phyloP scores from a whole-genome alignment of 2,888 invertebrate species.

The Acrobasis suavella region DNA sequence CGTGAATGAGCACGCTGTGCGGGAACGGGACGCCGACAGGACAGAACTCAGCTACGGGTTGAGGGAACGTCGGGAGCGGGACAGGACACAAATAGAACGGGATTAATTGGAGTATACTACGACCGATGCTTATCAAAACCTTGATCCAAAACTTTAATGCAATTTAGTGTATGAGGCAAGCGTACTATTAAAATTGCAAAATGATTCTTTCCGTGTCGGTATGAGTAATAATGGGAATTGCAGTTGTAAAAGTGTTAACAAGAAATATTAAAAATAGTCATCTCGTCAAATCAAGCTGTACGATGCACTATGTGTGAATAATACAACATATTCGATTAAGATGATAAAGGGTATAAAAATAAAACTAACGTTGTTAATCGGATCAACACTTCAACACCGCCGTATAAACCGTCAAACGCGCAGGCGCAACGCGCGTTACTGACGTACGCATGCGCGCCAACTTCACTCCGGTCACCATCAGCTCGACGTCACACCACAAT shows the following conservation, averaged over 20 bases:
- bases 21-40: slow-evolving; percentile 51
- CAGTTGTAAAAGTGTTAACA: slow-evolving; percentile 34
- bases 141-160: slow-evolving; percentile 40
- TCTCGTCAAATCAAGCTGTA: slow-evolving; percentile 59
- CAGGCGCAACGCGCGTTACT: slow-evolving; percentile 80
- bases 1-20: slow-evolving; percentile 67
- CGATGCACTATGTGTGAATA: slow-evolving; percentile 35
- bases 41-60: slow-evolving; percentile 62
- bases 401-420: slow-evolving; percentile 80
- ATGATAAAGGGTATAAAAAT: slow-evolving; percentile 49
- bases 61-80: slow-evolving; percentile 62
- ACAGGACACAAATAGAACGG: slow-evolving; percentile 70
- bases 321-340: slow-evolving; percentile 37
- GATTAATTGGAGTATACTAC: slow-evolving; percentile 69
- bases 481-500: slow-evolving; percentile 44
- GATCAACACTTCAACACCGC: slow-evolving; percentile 81
- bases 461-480: slow-evolving; percentile 61
- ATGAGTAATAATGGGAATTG: slow-evolving; percentile 43
- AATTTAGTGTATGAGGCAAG: slow-evolving; percentile 26
- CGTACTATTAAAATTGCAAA: slow-evolving; percentile 33
- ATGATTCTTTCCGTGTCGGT: slow-evolving; percentile 46
- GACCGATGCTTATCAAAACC: slow-evolving; percentile 45
- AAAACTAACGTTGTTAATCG: slow-evolving; percentile 81
- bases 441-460: slow-evolving; percentile 73
- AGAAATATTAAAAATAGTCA: slow-evolving; percentile 25